These are phyloP conservation scores for Paguma larvata DNA, from an alignment of 2,797 vertebrate genomes.

Conservation along the genomic window DNA sequence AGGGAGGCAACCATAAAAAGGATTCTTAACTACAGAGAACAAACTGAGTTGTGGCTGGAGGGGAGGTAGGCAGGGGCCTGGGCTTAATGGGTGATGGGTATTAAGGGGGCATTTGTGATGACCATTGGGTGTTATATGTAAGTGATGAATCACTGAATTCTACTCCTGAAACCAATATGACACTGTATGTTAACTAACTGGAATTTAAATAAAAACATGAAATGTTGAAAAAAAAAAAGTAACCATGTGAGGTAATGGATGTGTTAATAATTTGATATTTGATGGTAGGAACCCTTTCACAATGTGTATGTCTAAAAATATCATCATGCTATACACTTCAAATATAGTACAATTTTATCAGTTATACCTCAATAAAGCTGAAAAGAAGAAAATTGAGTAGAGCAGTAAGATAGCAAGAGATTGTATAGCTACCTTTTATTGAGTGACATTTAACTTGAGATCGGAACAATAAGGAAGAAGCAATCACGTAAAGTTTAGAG, in stretches of 20 bases:
- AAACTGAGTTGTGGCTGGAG: too few species aligned
- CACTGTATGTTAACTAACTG: too few species aligned
- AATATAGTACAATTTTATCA: background rate
- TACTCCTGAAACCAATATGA: too few species aligned
- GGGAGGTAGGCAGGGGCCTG: too few species aligned
- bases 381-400: background rate
- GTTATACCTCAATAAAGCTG: background rate
- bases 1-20: too few species aligned
- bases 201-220: too few species aligned
- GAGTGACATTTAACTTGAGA: background rate
- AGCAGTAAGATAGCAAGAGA: background rate
- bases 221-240: too few species aligned
- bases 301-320: background rate
- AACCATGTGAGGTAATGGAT: background rate
- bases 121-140: too few species aligned
- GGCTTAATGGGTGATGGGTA: too few species aligned
- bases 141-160: too few species aligned
- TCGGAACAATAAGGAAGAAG: background rate
- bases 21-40: too few species aligned
- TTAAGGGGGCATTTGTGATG: too few species aligned
- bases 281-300: background rate
- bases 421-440: background rate
- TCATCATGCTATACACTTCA: background rate
- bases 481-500: background rate
- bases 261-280: background rate